Conservation (phyloP, 2,888 invertebrate genomes). For the Resseliella maxima region DNA sequence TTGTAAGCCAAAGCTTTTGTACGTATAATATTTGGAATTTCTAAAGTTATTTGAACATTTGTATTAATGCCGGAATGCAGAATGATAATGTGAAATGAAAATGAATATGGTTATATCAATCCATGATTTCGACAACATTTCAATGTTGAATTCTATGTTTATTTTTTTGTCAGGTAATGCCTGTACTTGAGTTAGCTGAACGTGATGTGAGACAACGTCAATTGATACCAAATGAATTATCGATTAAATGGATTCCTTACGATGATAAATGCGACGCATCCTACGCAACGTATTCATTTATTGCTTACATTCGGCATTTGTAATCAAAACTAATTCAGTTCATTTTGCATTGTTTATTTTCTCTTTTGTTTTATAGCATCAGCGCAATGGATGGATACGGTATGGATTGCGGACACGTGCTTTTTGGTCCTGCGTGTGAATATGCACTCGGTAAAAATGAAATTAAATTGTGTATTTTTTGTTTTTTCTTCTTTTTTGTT, state of each 20-base stretch:
- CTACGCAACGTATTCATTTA: too few species aligned
- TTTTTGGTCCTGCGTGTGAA: constrained; percentile 86
- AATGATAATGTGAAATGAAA: background rate
- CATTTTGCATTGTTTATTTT: too few species aligned
- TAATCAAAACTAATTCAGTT: too few species aligned
- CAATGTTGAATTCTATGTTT: too few species aligned
- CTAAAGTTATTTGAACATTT: too few species aligned
- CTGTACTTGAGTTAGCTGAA: constrained; percentile 74
- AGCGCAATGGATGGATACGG: constrained; percentile 78
- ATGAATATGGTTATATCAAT: background rate
- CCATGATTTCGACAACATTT: background rate
- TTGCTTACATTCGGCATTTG: too few species aligned
- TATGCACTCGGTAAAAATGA: constrained; percentile 78
- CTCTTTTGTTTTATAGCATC: too few species aligned
- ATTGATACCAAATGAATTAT: constrained; percentile 72
- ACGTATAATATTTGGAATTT: too few species aligned
- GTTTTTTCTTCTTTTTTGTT: background rate
- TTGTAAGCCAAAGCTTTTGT: too few species aligned
- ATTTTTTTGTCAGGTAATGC: constrained; percentile 71
- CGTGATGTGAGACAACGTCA: constrained; percentile 69
- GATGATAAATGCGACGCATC: constrained; percentile 82
- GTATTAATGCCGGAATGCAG: too few species aligned
- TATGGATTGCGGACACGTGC: constrained; percentile 78
- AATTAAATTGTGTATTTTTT: constrained; percentile 13
- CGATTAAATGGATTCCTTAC: constrained; percentile 72